A percentile compares a stretch with the other conserved stretches of the same genome.
Conservation (phyloP, 2,113 vertebrate species). For the Phylloscopus whistleri region DNA sequence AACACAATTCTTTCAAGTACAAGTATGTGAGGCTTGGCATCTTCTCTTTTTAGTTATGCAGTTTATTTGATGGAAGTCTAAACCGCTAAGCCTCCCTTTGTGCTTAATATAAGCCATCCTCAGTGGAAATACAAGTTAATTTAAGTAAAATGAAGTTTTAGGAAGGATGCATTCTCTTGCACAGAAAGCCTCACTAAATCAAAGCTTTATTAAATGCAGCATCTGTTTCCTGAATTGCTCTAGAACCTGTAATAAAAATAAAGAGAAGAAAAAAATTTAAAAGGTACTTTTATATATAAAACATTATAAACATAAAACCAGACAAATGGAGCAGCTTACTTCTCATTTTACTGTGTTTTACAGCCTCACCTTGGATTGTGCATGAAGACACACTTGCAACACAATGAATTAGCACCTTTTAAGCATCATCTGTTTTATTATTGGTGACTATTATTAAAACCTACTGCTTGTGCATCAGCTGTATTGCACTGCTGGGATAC, state of each 20-base stretch:
- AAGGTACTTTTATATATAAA: not conserved
- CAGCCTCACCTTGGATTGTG: not conserved
- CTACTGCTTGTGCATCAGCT: not conserved
- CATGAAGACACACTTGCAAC: not conserved
- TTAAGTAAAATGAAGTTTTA: slow-evolving; percentile 70
- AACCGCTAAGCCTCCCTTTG: slow-evolving; percentile 58
- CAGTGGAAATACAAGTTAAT: slow-evolving; percentile 70
- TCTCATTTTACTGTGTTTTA: not conserved
- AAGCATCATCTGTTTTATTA: not conserved
- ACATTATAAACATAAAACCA: not conserved
- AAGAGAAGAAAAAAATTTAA: not conserved
- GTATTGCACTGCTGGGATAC: not conserved
- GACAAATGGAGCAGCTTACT: not conserved
- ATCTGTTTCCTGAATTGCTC: slow-evolving; percentile 30
- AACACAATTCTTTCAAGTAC: slow-evolving; percentile 59
- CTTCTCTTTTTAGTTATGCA: slow-evolving; percentile 57
- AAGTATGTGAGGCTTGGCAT: slow-evolving; percentile 29
- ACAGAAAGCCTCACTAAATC: slow-evolving; percentile 27
- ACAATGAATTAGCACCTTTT: not conserved
- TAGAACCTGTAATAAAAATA: slow-evolving; percentile 14
- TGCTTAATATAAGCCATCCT: slow-evolving; percentile 62
- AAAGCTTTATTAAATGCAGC: slow-evolving; percentile 40
- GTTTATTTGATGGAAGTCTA: slow-evolving; percentile 65
- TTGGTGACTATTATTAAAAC: not conserved
- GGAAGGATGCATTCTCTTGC: slow-evolving; percentile 47